phyloP scores from a whole-genome alignment of 2,797 vertebrate species.

The Esox masquinongy region DNA sequence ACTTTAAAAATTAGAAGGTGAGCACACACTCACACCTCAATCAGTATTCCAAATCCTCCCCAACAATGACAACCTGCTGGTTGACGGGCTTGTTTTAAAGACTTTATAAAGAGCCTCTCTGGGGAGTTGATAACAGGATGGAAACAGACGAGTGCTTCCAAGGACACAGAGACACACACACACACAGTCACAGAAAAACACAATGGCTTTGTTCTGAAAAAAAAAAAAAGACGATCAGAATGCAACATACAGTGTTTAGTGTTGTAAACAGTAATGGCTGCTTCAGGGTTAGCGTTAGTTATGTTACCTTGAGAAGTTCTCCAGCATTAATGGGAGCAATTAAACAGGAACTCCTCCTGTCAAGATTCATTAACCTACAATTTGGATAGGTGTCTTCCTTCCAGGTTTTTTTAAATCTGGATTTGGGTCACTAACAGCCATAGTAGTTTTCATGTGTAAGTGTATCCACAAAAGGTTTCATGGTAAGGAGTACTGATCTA shows the following conservation, averaged over 20 bases:
- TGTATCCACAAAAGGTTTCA: not conserved
- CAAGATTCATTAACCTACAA: not conserved
- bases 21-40: not conserved
- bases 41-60: not conserved
- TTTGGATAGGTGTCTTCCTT: not conserved
- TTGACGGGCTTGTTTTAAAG: not conserved
- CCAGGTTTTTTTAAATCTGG: not conserved
- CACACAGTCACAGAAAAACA: no score
- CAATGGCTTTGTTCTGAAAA: no score
- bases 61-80: not conserved
- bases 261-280: no score
- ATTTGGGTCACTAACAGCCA: no score
- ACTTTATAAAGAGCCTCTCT: not conserved
- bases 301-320: no score
- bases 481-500: not conserved
- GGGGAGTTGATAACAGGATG: not conserved
- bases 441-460: no score
- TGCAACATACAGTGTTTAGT: no score
- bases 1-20: no score
- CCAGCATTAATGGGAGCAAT: no score
- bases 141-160: slow-evolving; percentile 20
- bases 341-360: no score
- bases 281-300: no score
- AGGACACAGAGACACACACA: not conserved
- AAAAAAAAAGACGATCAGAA: no score